These are phyloP conservation scores for Halisarca cf. caerulea DNA, from an alignment of 37 sponge, comb jelly and placozoan species.

Conservation along the genomic window DNA sequence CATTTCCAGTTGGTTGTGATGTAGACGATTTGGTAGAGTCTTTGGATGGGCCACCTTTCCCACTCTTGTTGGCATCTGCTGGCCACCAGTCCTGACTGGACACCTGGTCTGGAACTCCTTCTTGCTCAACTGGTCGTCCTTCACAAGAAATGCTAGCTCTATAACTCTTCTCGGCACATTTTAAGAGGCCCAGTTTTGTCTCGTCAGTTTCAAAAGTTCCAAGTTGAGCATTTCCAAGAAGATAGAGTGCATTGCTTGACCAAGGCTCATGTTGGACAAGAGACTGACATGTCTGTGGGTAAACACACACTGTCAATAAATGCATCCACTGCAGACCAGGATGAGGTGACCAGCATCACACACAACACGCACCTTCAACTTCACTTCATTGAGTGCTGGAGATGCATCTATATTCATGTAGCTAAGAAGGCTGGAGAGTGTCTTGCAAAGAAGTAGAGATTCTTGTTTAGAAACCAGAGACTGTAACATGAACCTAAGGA, in stretches of 20 bases:
- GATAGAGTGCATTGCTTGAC: constrained; percentile 78
- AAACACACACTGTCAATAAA: background rate
- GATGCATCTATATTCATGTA: constrained; percentile 46
- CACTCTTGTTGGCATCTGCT: constrained; percentile 6
- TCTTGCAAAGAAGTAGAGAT: constrained; percentile 48
- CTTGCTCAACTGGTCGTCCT: constrained; percentile 53
- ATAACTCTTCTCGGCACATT: constrained; percentile 82
- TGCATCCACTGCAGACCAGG: too few species aligned
- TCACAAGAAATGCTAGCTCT: constrained; percentile 80
- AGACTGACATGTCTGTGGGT: constrained; percentile 66
- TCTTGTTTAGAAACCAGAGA: constrained; percentile 15
- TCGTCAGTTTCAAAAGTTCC: constrained; percentile 65
- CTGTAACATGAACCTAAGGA: constrained; percentile 38
- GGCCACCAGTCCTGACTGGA: constrained; percentile 85
- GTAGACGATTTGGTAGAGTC: background rate
- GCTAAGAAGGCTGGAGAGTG: constrained; percentile 56
- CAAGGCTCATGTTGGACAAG: constrained; percentile 76
- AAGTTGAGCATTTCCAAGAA: constrained; percentile 85
- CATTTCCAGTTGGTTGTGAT: background rate
- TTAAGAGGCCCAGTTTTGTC: constrained; percentile 31
- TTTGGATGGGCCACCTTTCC: constrained; percentile 18
- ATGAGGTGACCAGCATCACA: too few species aligned
- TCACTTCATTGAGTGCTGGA: constrained; percentile 59
- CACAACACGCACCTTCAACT: constrained; percentile 72
- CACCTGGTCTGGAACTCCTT: constrained; percentile 60